Evolutionary conservation across 2,797 vertebrate genomes (phyloP).

Genomic region (Anguilla marmorata): DNA sequence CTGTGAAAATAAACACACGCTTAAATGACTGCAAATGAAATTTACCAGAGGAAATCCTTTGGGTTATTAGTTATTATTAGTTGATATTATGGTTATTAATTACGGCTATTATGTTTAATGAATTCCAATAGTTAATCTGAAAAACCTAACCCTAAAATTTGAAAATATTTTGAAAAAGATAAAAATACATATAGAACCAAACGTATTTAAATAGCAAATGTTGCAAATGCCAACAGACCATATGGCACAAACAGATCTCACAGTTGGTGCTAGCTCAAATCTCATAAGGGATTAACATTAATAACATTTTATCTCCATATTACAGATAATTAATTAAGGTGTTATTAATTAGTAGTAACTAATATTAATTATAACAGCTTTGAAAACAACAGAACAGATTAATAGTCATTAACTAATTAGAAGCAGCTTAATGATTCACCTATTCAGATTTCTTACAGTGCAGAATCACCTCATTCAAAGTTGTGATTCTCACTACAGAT

Average conservation of each 20-base stretch:
- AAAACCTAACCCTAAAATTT: background rate
- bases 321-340: background rate
- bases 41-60: background rate
- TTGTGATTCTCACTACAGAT: no score
- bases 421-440: no score
- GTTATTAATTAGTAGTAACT: background rate
- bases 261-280: background rate
- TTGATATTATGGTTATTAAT: background rate
- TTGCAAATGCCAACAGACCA: background rate
- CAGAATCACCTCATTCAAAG: no score
- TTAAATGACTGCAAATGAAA: background rate
- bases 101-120: background rate
- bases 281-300: background rate
- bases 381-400: background rate
- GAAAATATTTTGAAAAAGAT: background rate
- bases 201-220: constrained; percentile 30
- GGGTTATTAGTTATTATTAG: background rate
- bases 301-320: background rate
- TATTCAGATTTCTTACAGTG: no score
- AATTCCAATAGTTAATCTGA: no score
- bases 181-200: no score
- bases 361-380: no score
- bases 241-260: background rate
- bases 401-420: no score
- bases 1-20: background rate